Percentiles rank a stretch among this genome's conserved stretches.
Conservation (phyloP, 2,797 vertebrate genomes). For the Myripristis jacobus region DNA sequence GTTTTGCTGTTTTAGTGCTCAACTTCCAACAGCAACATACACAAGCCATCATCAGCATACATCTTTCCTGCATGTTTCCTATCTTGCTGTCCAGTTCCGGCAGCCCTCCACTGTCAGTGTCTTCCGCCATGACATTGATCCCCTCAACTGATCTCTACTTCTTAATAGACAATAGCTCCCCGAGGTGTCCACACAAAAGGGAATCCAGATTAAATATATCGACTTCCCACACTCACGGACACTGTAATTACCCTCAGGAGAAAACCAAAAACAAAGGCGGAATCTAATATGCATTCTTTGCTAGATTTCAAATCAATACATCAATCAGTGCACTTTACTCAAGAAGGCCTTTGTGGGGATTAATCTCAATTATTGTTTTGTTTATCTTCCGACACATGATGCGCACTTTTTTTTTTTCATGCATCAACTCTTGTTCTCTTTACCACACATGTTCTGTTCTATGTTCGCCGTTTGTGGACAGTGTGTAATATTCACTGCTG, state of each 20-base stretch:
- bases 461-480: neutral
- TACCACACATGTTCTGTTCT: neutral
- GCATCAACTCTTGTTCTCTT: neutral
- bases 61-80: slow-evolving; percentile 17
- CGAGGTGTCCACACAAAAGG: slow-evolving; percentile 56
- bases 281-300: slow-evolving; percentile 37
- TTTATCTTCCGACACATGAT: slow-evolving; percentile 35
- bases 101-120: slow-evolving; percentile 44
- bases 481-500: neutral
- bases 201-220: slow-evolving; percentile 64
- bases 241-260: slow-evolving; percentile 56
- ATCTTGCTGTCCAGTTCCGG: slow-evolving; percentile 21
- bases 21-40: slow-evolving; percentile 3
- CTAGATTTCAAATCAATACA: slow-evolving; percentile 55
- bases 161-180: slow-evolving; percentile 67
- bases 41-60: neutral
- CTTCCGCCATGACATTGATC: slow-evolving; percentile 59
- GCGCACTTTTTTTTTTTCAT: slow-evolving; percentile 2
- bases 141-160: slow-evolving; percentile 49
- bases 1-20: slow-evolving; percentile 9
- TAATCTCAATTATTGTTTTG: slow-evolving; percentile 52
- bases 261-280: slow-evolving; percentile 38
- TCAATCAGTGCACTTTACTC: slow-evolving; percentile 51
- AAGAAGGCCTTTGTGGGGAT: slow-evolving; percentile 28
- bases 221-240: slow-evolving; percentile 46